Conservation (phyloP, 2,888 invertebrate genomes). For the Argynnis bischoffii region DNA sequence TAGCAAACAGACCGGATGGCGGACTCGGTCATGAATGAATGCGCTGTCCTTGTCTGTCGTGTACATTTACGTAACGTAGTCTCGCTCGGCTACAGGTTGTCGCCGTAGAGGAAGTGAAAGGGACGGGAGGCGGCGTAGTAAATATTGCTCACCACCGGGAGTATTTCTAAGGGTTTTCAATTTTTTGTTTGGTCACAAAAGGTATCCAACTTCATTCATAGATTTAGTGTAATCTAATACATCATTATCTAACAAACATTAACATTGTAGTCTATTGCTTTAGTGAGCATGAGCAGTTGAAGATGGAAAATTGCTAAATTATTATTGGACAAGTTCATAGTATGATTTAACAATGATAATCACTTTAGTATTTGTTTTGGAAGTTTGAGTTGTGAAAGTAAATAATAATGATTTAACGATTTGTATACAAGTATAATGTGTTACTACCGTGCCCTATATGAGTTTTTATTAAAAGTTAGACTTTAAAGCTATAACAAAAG, state of each 20-base stretch:
- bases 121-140: slow-evolving; percentile 79
- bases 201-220: slow-evolving; percentile 70
- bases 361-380: too few species aligned
- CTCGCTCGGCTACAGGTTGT: slow-evolving; percentile 75
- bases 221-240: slow-evolving; percentile 45
- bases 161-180: slow-evolving; percentile 66
- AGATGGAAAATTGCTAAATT: not conserved
- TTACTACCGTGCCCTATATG: too few species aligned
- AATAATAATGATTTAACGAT: too few species aligned
- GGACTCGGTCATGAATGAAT: slow-evolving; percentile 82
- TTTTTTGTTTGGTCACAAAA: slow-evolving; percentile 71
- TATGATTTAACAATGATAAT: too few species aligned
- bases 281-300: not conserved
- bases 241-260: slow-evolving; percentile 10
- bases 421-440: too few species aligned
- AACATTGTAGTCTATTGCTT: slow-evolving; percentile 3
- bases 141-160: slow-evolving; percentile 76
- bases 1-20: slow-evolving; percentile 79
- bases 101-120: slow-evolving; percentile 81
- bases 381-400: too few species aligned
- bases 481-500: too few species aligned
- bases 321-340: too few species aligned
- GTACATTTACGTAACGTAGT: slow-evolving; percentile 52
- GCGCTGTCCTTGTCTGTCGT: slow-evolving; percentile 65
- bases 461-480: too few species aligned